Evolutionary conservation across 1,140 invertebrate genomes (phyloP).

Genomic region (Maniola jurtina): DNA sequence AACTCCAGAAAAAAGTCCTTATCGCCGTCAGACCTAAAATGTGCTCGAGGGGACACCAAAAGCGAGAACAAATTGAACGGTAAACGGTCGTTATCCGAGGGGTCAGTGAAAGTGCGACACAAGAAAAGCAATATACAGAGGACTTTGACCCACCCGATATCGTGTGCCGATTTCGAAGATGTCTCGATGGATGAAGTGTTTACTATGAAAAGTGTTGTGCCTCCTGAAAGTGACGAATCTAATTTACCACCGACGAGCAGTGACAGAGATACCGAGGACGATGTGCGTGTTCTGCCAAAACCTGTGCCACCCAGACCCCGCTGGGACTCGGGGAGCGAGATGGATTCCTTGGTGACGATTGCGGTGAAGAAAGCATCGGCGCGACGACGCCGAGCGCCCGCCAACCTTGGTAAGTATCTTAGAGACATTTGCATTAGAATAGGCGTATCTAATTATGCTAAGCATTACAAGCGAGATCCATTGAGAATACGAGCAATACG

Average conservation of each 20-base stretch:
- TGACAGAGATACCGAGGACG: slow-evolving; percentile 71
- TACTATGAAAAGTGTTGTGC: slow-evolving; percentile 49
- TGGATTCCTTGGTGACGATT: slow-evolving; percentile 73
- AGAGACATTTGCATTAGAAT: slow-evolving; percentile 26
- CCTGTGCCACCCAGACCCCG: slow-evolving; percentile 51
- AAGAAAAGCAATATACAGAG: slow-evolving; percentile 73
- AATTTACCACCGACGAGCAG: slow-evolving; percentile 69
- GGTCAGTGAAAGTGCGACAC: slow-evolving; percentile 72
- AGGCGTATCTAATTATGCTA: slow-evolving; percentile 15
- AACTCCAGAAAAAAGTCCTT: slow-evolving; percentile 77
- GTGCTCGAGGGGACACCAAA: slow-evolving; percentile 54
- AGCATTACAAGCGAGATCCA: slow-evolving; percentile 13
- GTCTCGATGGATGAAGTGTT: slow-evolving; percentile 58
- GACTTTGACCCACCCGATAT: slow-evolving; percentile 74
- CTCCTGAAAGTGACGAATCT: slow-evolving; percentile 69
- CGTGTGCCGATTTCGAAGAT: slow-evolving; percentile 57
- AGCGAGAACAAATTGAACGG: slow-evolving; percentile 58
- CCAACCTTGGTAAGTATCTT: slow-evolving; percentile 60
- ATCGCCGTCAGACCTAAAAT: slow-evolving; percentile 76
- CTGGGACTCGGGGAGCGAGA: slow-evolving; percentile 74
- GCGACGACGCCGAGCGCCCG: slow-evolving; percentile 64
- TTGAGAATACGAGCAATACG: slow-evolving; percentile 2
- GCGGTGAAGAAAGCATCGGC: slow-evolving; percentile 70
- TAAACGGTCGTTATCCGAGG: slow-evolving; percentile 74
- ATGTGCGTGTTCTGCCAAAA: slow-evolving; percentile 49